These are phyloP conservation scores for Miniopterus natalensis DNA, from an alignment of 2,113 vertebrate genomes.

Conservation along the genomic window DNA sequence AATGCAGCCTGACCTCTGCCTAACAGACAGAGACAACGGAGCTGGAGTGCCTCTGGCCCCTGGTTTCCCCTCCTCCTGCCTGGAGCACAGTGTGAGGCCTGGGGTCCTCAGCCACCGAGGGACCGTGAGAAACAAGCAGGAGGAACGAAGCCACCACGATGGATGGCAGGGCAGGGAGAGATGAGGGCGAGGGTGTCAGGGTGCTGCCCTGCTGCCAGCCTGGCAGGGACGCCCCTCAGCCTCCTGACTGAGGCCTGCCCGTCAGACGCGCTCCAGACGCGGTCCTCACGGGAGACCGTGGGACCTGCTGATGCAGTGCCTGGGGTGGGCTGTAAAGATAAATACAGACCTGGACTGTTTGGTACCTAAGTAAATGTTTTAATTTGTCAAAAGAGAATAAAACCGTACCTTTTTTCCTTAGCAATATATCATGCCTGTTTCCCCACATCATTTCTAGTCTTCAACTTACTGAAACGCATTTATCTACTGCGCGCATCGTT, in stretches of 20 bases:
- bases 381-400: not conserved
- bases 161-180: rapidly evolving
- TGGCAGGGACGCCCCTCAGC: not conserved
- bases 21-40: not conserved
- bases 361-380: rapidly evolving
- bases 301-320: not conserved
- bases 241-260: not conserved
- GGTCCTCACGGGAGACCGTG: not conserved
- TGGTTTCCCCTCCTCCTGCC: not conserved
- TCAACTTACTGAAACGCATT: not conserved
- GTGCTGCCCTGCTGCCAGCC: not conserved
- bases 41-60: rapidly evolving
- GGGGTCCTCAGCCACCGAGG: not conserved
- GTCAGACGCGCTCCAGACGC: not conserved
- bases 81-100: not conserved
- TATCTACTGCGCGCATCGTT: rapidly evolving
- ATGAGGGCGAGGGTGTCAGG: rapidly evolving
- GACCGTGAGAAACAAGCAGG: rapidly evolving
- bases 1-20: not conserved
- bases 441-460: rapidly evolving
- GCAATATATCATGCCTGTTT: not conserved
- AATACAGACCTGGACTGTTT: rapidly evolving
- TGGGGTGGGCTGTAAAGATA: not conserved
- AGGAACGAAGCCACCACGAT: not conserved
- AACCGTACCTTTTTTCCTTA: not conserved